Base-by-base conservation (phyloP, 1,140 invertebrate species). In the Drosophila albomicans region DNA sequence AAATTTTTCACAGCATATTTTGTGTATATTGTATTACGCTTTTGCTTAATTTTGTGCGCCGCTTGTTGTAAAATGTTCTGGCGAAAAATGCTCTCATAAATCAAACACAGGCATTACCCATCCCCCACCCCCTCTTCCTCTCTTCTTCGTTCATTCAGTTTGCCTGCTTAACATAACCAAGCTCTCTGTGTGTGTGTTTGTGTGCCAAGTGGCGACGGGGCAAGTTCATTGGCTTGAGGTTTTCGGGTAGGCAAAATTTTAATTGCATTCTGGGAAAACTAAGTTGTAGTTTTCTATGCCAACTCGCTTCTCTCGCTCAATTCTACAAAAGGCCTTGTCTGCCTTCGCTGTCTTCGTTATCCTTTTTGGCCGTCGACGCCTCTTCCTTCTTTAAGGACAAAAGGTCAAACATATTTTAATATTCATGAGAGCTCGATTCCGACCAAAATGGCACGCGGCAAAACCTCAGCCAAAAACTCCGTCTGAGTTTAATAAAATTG, bases 1-100 rank as follows among this genome's bases (percentile, higher is more conserved):
- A 78, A 88, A 89, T 88, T 88, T 81, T 81, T 79, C 77, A 71
- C 85, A 78, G 85, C 81, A 85, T 88, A 89, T 89, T 89, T 80
- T 72, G 77, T 82, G 64, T 89, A 74, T 82, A 80, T 80, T 80
- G 78, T 87, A 80, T 88, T 76, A 82, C 75, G 78, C 69, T 74
- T 80, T 76, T 79, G 76, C 78, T 85, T 85, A 88, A 79, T 88
- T 85, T 88, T 68, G 63, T 67, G 64, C 73, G 70, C 51, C 78
- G 69, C 68, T 77, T 77, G 75, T 73, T 77, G 70, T 73, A 67
- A 73, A 77, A 77, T 74, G 51, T 56, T 76, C 68, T 28, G 68
- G 54, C 63, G 57, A 77, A 77, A 67, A 89, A 89, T 89, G 82
- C 85, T 62, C 81, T 71, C 85, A 88, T 88, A 88, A 88, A 88